A percentile compares a stretch with the other conserved stretches of the same genome.
Evolutionary conservation across 2,797 vertebrate genomes (phyloP).

Genomic region (Chelon auratus): DNA sequence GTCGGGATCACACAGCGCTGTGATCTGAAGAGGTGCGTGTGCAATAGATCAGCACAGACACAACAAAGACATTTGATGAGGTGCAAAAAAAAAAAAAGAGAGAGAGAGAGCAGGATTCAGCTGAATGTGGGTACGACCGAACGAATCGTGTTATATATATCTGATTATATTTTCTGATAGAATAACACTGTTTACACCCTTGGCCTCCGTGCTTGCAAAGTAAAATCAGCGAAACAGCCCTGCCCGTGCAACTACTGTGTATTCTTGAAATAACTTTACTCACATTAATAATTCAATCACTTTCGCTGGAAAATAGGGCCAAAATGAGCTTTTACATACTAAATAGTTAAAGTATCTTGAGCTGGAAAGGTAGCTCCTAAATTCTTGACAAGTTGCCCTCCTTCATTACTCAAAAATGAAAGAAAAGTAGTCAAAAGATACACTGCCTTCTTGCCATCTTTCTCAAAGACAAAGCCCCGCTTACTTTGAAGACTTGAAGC

Average conservation of each 20-base stretch:
- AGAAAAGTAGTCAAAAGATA: conserved; percentile 79
- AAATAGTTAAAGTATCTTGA: conserved; percentile 57
- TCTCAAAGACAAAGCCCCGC: conserved; percentile 81
- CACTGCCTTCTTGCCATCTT: conserved; percentile 66
- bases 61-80: conserved; percentile 68
- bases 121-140: conserved; percentile 28
- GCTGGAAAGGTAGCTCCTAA: conserved; percentile 56
- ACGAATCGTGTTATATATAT: conserved; percentile 29
- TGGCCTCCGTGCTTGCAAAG: conserved; percentile 30
- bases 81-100: conserved; percentile 23
- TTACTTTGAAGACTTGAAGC: conserved; percentile 76
- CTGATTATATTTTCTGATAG: conserved; percentile 47
- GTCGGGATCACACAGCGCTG: conserved; percentile 49
- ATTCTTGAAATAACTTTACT: conserved; percentile 64
- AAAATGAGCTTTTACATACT: conserved; percentile 59
- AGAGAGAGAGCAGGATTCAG: conserved; percentile 37
- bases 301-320: conserved; percentile 63
- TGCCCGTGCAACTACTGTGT: conserved; percentile 48
- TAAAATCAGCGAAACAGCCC: conserved; percentile 59
- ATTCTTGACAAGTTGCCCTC: conserved; percentile 62
- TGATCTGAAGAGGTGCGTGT: conserved; percentile 60
- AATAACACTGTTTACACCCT: conserved; percentile 47
- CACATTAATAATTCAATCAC: conserved; percentile 74
- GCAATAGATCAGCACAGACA: conserved; percentile 52
- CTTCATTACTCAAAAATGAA: conserved; percentile 78